Percentiles rank a stretch among this genome's conserved stretches.
Evolutionary conservation across 2,797 vertebrate species (phyloP).

Genomic region (Sebastiscus tertius): DNA sequence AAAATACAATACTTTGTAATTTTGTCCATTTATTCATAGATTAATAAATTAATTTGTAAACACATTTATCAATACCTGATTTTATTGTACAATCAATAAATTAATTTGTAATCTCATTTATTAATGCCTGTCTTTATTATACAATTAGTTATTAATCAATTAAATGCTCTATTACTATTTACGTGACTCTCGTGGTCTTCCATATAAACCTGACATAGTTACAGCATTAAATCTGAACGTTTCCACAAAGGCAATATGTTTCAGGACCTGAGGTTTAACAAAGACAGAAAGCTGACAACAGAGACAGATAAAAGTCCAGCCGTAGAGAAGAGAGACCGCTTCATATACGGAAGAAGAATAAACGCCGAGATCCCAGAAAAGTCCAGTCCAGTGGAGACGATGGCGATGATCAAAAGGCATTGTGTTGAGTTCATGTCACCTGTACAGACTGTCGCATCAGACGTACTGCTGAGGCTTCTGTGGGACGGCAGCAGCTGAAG

Average conservation of each 20-base stretch:
- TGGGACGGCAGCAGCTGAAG: slow-evolving; percentile 67
- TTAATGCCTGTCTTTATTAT: too few relatives aligned
- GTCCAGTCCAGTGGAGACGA: not conserved
- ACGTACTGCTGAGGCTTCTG: slow-evolving; percentile 80
- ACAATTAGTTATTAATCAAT: too few relatives aligned
- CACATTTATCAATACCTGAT: too few relatives aligned
- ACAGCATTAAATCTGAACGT: slow-evolving; percentile 13
- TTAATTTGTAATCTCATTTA: too few relatives aligned
- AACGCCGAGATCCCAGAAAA: not conserved
- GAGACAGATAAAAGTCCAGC: not conserved
- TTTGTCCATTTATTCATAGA: too few relatives aligned
- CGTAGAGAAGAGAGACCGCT: not conserved
- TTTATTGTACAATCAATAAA: too few relatives aligned
- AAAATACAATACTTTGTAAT: too few relatives aligned
- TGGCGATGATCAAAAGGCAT: slow-evolving; percentile 11
- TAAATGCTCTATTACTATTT: too few relatives aligned
- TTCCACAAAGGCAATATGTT: slow-evolving; percentile 41
- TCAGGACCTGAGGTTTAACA: slow-evolving; percentile 50
- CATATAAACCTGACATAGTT: not conserved
- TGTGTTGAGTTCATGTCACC: slow-evolving; percentile 1
- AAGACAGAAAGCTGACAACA: not conserved
- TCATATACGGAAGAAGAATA: not conserved
- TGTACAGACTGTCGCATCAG: slow-evolving; percentile 38
- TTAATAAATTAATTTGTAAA: too few relatives aligned
- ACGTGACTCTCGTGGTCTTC: too few relatives aligned